Percentiles rank a stretch among this genome's conserved stretches.
Evolutionary conservation across 2,888 invertebrate species (phyloP).

Genomic region (Cremastobaeus sp.): DNA sequence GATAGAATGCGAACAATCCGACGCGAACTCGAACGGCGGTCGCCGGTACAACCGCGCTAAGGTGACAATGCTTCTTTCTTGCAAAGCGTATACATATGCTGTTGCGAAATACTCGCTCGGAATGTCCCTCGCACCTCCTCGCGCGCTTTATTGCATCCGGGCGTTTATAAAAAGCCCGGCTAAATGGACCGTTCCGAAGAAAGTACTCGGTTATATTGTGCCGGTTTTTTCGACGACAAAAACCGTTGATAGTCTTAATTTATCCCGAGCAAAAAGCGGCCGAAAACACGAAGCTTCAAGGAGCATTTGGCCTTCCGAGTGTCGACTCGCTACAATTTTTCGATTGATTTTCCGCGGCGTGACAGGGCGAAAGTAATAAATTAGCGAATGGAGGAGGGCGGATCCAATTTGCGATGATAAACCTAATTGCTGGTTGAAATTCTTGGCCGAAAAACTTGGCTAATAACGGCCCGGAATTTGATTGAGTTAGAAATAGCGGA

Average conservation of each 20-base stretch:
- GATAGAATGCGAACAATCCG: conserved; percentile 60
- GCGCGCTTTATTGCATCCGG: conserved; percentile 38
- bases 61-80: conserved; percentile 61
- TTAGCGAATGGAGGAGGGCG: too few species aligned
- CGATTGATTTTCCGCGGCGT: too few species aligned
- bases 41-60: conserved; percentile 38
- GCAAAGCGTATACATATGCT: conserved; percentile 43
- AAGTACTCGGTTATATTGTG: conserved; percentile 43
- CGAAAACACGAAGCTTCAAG: too few species aligned
- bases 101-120: conserved; percentile 55
- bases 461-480: too few species aligned
- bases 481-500: too few species aligned
- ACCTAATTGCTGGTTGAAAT: too few species aligned
- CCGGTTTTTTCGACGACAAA: conserved; percentile 11
- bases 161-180: conserved; percentile 30
- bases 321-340: too few species aligned
- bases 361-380: too few species aligned
- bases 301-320: too few species aligned
- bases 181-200: conserved; percentile 37
- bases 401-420: too few species aligned
- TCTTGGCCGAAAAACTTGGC: too few species aligned
- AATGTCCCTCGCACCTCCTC: conserved; percentile 42
- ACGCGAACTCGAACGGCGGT: conserved; percentile 38
- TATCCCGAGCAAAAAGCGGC: too few species aligned
- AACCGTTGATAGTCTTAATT: conserved; percentile 28